A percentile compares a stretch with the other conserved stretches of the same genome.
Conservation (phyloP, 2,113 vertebrate genomes). For the rat (Rattus norvegicus) region DNA sequence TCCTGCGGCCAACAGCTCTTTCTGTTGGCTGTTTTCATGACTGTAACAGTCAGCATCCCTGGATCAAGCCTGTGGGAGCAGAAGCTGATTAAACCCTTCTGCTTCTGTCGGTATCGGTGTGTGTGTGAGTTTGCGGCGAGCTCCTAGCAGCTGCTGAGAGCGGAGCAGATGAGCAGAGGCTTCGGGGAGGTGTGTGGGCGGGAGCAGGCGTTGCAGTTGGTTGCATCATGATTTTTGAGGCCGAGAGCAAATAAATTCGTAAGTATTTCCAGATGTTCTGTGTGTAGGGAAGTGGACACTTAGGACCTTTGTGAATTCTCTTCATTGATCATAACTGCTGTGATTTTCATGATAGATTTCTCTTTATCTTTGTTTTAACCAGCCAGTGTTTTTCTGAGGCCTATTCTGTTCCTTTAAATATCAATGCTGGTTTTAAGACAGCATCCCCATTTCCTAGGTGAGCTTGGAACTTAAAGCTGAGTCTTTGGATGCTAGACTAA, state of each 20-base stretch:
- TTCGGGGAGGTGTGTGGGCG: constrained; percentile 54
- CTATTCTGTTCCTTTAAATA: constrained; percentile 15
- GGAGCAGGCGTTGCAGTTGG: constrained; percentile 49
- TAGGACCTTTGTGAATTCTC: constrained; percentile 44
- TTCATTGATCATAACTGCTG: not conserved
- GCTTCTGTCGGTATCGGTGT: not conserved
- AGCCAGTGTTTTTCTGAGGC: constrained; percentile 5
- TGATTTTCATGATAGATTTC: constrained; percentile 55
- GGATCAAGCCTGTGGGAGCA: not conserved
- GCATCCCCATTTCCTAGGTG: constrained; percentile 9
- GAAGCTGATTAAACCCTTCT: not conserved
- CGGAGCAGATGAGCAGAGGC: constrained; percentile 56
- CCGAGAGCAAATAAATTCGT: constrained; percentile 44
- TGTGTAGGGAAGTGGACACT: constrained; percentile 38
- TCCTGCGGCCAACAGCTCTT: constrained; percentile 20
- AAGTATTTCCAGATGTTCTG: constrained; percentile 65
- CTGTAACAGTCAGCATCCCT: not conserved
- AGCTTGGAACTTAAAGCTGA: not conserved
- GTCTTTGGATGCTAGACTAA: not conserved
- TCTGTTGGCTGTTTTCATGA: constrained; percentile 15
- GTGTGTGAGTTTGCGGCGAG: constrained; percentile 12
- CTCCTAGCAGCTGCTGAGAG: constrained; percentile 11
- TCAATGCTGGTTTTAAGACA: constrained; percentile 16
- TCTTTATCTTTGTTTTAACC: constrained; percentile 43
- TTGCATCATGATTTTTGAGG: constrained; percentile 66